phyloP scores from a whole-genome alignment of 2,797 vertebrate genomes.

The Ibycter americanus region DNA sequence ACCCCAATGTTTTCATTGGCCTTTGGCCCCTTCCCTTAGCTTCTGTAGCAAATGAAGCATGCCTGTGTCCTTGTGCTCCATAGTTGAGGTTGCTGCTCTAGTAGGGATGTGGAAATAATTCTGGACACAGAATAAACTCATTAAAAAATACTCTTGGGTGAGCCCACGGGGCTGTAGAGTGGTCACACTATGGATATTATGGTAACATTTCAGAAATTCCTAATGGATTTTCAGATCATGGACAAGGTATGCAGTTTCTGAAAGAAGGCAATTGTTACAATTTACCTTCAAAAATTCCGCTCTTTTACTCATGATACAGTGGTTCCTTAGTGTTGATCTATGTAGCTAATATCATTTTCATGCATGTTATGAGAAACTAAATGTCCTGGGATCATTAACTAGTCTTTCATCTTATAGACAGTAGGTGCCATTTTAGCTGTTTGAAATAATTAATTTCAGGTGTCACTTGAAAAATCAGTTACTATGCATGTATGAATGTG shows the following conservation, averaged over 20 bases:
- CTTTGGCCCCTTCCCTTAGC: background rate
- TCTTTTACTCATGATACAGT: background rate
- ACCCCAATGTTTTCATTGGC: constrained; percentile 5
- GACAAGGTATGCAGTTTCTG: background rate
- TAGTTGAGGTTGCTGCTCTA: background rate
- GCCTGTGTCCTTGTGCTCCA: background rate
- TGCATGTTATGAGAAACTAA: background rate
- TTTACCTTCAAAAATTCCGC: background rate
- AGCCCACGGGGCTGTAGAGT: background rate
- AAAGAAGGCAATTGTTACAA: background rate
- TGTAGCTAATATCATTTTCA: background rate
- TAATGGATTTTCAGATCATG: background rate
- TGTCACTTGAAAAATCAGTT: background rate
- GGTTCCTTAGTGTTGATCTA: background rate
- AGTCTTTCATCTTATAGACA: background rate
- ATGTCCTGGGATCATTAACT: background rate
- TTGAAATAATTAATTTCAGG: background rate
- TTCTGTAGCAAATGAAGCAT: background rate
- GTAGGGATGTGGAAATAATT: constrained; percentile 17
- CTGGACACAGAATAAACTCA: background rate
- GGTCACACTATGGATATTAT: background rate
- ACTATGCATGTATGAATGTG: background rate
- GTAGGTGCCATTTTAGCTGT: background rate
- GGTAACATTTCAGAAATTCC: background rate
- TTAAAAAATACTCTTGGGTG: background rate